A percentile compares a stretch with the other conserved stretches of the same genome.
Conservation (phyloP, 2,888 invertebrate genomes). For the Folsomia candida region DNA sequence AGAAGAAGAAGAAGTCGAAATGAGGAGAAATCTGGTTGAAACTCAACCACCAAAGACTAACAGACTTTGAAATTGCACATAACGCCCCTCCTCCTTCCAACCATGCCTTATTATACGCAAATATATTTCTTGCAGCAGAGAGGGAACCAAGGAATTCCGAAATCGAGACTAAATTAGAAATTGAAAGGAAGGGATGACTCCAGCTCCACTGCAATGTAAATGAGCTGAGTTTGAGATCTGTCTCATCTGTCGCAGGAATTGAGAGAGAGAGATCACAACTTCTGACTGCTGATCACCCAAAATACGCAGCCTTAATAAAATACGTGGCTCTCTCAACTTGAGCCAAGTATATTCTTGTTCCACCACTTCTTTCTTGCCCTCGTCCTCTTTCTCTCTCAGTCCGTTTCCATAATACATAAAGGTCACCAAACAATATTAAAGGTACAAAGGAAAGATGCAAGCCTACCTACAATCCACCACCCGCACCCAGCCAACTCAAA, state of each 20-base stretch:
- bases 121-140: no score
- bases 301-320: background rate
- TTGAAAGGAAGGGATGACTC: background rate
- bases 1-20: background rate
- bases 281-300: background rate
- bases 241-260: background rate
- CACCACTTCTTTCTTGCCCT: background rate
- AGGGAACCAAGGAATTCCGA: background rate
- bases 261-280: background rate
- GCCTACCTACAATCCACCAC: no score
- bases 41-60: background rate
- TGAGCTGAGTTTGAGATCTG: background rate
- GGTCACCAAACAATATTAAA: no score
- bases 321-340: background rate
- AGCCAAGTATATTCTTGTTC: background rate
- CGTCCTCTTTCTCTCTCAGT: background rate
- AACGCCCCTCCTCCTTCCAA: no score
- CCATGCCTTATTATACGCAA: no score
- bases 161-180: background rate
- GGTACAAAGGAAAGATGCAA: no score
- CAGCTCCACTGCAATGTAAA: background rate
- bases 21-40: background rate
- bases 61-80: background rate
- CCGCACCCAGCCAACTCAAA: no score
- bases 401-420: no score